These are phyloP conservation scores for Nothocercus julius DNA, from an alignment of 2,113 vertebrate species.

Conservation along the genomic window DNA sequence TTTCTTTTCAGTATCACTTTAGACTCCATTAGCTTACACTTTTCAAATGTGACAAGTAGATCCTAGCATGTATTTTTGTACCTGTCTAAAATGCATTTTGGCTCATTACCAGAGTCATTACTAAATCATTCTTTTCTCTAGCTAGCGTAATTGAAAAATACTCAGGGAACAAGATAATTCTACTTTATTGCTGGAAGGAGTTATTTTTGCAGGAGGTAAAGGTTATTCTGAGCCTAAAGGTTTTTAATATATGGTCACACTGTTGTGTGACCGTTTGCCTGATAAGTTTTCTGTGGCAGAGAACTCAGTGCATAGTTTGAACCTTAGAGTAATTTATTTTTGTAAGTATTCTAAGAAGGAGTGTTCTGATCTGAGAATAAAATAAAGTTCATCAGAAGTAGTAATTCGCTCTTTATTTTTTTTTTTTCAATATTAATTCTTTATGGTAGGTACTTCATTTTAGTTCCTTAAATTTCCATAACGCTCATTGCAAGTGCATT, in stretches of 20 bases:
- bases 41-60: background rate
- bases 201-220: background rate
- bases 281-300: background rate
- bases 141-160: background rate
- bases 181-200: background rate
- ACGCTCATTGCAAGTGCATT: background rate
- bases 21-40: conserved; percentile 30
- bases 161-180: background rate
- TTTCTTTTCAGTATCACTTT: background rate
- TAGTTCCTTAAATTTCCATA: conserved; percentile 8
- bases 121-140: background rate
- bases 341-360: background rate
- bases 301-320: background rate
- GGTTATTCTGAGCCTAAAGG: background rate
- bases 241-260: background rate
- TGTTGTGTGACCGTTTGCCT: background rate
- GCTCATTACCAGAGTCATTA: conserved; percentile 17
- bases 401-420: background rate
- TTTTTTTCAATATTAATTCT: background rate
- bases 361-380: background rate
- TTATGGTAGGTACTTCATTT: background rate
- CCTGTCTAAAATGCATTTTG: conserved; percentile 35
- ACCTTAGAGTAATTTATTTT: background rate
- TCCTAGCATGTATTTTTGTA: background rate
- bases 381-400: background rate